Evolutionary conservation across 2,888 invertebrate species (phyloP).

Genomic region (Epiblema foenella): DNA sequence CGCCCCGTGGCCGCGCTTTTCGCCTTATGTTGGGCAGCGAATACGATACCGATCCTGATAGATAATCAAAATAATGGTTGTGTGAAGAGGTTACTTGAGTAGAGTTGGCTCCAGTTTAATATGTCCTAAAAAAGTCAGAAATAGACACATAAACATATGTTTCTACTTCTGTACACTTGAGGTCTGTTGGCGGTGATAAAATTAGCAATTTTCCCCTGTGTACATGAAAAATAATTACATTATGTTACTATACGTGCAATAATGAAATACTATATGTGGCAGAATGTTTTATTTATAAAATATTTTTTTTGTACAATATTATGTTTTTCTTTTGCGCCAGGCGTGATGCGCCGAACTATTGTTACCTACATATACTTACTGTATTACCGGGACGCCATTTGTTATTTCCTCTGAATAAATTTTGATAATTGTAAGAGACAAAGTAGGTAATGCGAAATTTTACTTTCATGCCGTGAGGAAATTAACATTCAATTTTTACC

Average conservation of each 20-base stretch:
- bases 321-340: neutral
- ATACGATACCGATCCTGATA: neutral
- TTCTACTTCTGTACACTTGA: too few relatives aligned
- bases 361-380: neutral
- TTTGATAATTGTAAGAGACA: too few relatives aligned
- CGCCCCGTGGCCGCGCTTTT: neutral
- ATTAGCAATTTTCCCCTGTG: too few relatives aligned
- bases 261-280: neutral
- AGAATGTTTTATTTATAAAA: neutral
- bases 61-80: neutral
- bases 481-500: too few relatives aligned
- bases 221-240: too few relatives aligned
- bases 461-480: too few relatives aligned
- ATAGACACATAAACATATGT: neutral
- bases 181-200: too few relatives aligned
- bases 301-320: neutral
- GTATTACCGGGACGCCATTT: neutral
- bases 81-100: neutral
- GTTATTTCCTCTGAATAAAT: too few relatives aligned
- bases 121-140: too few relatives aligned
- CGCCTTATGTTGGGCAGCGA: conserved; percentile 23
- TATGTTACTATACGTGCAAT: too few relatives aligned
- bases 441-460: too few relatives aligned
- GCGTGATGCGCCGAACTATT: neutral
- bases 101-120: neutral